These are phyloP conservation scores for Dromas ardeola DNA, from an alignment of 2,113 vertebrate genomes.

Conservation along the genomic window DNA sequence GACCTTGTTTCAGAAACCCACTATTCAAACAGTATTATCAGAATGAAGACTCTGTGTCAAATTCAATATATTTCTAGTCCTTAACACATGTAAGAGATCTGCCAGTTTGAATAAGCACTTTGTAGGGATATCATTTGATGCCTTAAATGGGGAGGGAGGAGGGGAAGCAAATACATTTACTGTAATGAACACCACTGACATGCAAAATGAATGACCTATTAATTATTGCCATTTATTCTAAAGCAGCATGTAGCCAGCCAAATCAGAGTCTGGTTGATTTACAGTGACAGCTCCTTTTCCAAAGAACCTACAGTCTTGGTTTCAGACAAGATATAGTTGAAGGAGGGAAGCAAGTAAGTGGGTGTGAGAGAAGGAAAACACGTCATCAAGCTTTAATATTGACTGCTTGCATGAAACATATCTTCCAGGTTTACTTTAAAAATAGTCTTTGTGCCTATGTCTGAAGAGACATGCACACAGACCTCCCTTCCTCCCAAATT, in stretches of 20 bases:
- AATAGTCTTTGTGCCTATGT: neutral
- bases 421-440: neutral
- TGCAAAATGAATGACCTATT: slow-evolving; percentile 18
- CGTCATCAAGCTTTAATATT: neutral
- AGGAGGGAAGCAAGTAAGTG: neutral
- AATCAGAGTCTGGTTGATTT: neutral
- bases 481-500: neutral
- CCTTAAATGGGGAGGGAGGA: neutral
- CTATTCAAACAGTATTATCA: neutral
- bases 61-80: neutral
- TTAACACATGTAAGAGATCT: neutral
- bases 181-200: slow-evolving; percentile 22
- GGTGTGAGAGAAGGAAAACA: neutral
- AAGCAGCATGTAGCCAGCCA: neutral
- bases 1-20: neutral
- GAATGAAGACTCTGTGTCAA: neutral
- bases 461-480: neutral
- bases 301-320: neutral
- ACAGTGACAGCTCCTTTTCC: neutral
- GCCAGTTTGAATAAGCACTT: slow-evolving; percentile 29
- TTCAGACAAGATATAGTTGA: neutral
- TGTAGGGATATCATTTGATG: neutral
- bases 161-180: neutral
- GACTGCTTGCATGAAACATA: neutral
- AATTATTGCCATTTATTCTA: neutral